phyloP scores from a whole-genome alignment of 2,113 vertebrate genomes.

The Erythrocercus mccallii region DNA sequence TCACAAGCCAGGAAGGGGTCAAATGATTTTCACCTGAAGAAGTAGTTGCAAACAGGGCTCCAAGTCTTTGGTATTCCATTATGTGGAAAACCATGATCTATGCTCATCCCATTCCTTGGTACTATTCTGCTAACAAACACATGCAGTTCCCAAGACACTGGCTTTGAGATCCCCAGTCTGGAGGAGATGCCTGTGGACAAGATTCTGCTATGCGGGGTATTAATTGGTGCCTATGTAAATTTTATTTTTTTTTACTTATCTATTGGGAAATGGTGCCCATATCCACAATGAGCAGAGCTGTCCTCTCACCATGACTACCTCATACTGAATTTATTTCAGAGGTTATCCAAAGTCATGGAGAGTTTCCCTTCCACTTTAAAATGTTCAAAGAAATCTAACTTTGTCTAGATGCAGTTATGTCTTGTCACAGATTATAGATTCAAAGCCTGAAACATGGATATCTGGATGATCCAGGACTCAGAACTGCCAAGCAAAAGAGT shows the following conservation, averaged over 20 bases:
- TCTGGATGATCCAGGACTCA: background rate
- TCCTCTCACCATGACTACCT: background rate
- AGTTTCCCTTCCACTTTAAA: background rate
- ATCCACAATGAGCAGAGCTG: background rate
- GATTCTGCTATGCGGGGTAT: background rate
- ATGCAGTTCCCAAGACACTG: background rate
- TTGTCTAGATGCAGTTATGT: background rate
- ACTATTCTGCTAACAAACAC: background rate
- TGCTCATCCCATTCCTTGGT: background rate
- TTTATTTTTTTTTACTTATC: background rate
- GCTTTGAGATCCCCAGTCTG: background rate
- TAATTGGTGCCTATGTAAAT: background rate
- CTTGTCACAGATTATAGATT: background rate
- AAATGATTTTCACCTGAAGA: background rate
- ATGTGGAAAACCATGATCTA: background rate
- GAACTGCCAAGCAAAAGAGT: background rate
- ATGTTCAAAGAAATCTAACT: background rate
- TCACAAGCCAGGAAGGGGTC: background rate
- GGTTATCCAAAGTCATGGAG: background rate
- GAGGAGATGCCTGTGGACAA: background rate
- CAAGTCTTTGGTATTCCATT: background rate
- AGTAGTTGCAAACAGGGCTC: background rate
- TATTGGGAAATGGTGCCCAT: background rate
- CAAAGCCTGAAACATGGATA: background rate
- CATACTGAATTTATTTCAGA: background rate